Base-by-base conservation (phyloP, 2,888 invertebrate genomes). In the Rhingia campestris region DNA sequence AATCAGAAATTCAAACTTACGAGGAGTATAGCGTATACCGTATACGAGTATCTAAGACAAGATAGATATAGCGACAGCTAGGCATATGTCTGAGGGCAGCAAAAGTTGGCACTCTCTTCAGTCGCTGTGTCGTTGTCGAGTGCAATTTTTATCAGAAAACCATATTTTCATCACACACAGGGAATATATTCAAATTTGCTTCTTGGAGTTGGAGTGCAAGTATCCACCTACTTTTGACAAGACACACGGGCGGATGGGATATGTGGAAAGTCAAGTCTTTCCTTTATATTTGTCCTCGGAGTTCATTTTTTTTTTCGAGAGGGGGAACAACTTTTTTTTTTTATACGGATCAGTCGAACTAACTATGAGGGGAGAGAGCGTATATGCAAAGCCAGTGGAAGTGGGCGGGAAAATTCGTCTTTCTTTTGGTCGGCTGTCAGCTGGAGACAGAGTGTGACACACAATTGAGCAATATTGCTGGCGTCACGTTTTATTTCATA, bases 401-500 rank as follows among this genome's bases (percentile, higher is more conserved):
- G 69, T 79, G 63, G 79, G 58, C 64, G 70, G 22, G 84, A 70
- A 84, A 59, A 74, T 43, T 67, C 53, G 51, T 63, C 79, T 74
- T 79, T 39, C 35, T 69, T 64, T 84, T 80, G 79, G 84, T 54
- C 64, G 49, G 84, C 80, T 84, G 84, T 84, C 84, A 84, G 64
- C 41, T 64, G 56, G 74, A 70, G 80, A 80, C 80, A 73, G 80
- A 80, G 80, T 74, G 80, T 84, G 84, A 84, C 80, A 84, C 70
- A 84, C 80, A 84, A 84, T 84, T 84, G 84, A 84, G 75, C 84
- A 84, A 84, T 84, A 84, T 84, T 75, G 70, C 70, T 84, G 84
- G 84, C 84, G 70, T 84, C 84, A 84, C 80, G 82, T 79, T 79
- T 84, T 64, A 84, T 84, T 80, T 84, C 74, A 70, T 84, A 84